Conservation (phyloP, 2,797 vertebrate species). For the Hemitrygon akajei region DNA sequence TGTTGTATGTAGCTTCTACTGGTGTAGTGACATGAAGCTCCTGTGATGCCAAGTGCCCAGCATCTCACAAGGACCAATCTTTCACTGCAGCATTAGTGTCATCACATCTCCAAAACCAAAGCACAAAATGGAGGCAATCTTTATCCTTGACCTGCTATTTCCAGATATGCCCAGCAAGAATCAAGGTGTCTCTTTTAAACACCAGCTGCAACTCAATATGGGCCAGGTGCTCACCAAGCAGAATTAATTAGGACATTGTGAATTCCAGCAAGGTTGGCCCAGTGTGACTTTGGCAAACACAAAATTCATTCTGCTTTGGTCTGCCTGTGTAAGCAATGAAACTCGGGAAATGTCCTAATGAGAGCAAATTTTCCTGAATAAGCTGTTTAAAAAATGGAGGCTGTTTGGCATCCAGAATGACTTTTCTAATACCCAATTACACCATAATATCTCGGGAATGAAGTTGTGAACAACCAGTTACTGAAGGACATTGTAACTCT, state of each 20-base stretch:
- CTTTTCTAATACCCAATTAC: not conserved
- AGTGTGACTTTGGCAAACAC: not conserved
- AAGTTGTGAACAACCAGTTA: not conserved
- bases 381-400: not conserved
- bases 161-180: slow-evolving; percentile 1
- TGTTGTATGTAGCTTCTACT: not conserved
- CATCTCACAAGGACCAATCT: not conserved
- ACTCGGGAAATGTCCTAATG: not conserved
- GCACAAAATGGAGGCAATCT: not conserved
- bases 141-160: not conserved
- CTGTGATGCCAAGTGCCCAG: not conserved
- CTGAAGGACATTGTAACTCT: not conserved
- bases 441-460: not conserved
- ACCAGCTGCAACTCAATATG: not conserved
- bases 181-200: not conserved
- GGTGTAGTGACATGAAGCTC: not conserved
- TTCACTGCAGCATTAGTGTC: not conserved
- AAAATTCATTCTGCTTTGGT: not conserved
- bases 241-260: not conserved
- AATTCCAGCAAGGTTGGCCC: not conserved
- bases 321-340: not conserved
- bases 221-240: not conserved
- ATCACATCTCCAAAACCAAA: not conserved
- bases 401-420: not conserved
- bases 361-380: not conserved